Evolutionary conservation across 2,113 vertebrate genomes (phyloP).

Genomic region (Antechinus flavipes): DNA sequence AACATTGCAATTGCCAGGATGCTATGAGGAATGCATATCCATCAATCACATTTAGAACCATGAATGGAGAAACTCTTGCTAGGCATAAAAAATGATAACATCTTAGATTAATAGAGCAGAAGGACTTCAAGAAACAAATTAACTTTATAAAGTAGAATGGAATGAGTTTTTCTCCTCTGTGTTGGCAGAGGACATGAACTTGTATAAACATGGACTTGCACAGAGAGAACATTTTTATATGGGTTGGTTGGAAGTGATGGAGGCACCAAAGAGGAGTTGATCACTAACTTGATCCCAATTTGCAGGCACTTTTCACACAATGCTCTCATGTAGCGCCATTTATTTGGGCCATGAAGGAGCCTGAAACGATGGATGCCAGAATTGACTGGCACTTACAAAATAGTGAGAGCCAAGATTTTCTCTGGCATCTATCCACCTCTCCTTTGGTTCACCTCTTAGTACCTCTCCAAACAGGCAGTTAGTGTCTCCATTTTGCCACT

Average conservation of each 20-base stretch:
- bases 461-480: neutral
- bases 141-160: conserved; percentile 41
- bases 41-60: neutral
- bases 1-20: conserved; percentile 32
- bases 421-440: conserved; percentile 1
- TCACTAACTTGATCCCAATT: neutral
- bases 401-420: neutral
- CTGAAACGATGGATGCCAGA: neutral
- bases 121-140: neutral
- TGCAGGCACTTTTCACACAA: neutral
- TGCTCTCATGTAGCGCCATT: neutral
- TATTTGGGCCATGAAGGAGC: neutral
- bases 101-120: neutral
- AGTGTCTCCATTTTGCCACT: neutral
- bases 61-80: neutral
- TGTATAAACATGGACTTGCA: neutral
- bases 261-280: neutral
- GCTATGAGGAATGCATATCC: conserved; percentile 4
- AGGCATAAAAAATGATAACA: conserved; percentile 19
- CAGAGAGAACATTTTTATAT: conserved; percentile 11
- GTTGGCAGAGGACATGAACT: conserved; percentile 19
- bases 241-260: neutral
- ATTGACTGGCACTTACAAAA: neutral
- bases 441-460: conserved; percentile 1
- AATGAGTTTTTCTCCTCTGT: neutral